Conservation (phyloP, 1,140 invertebrate genomes). For the Phthorimaea operculella region DNA sequence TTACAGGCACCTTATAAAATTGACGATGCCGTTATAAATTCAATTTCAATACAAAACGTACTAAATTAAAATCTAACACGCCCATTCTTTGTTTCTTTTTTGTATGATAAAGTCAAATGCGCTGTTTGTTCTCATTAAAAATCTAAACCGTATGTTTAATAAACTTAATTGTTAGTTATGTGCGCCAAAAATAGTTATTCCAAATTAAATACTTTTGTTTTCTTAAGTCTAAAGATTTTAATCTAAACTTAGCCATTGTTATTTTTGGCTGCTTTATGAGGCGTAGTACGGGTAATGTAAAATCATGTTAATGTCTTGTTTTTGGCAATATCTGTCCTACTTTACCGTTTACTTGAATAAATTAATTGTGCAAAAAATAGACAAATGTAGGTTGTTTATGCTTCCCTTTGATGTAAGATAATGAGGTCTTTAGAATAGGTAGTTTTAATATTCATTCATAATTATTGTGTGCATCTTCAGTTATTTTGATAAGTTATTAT, state of each 20-base stretch:
- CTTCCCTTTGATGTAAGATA: no score
- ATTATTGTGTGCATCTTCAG: no score
- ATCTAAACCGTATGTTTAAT: background rate
- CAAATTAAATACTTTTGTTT: slow-evolving; percentile 1
- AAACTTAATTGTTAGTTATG: slow-evolving; percentile 1
- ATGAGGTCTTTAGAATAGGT: no score
- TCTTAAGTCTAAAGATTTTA: background rate
- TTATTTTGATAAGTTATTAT: no score
- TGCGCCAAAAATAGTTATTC: background rate
- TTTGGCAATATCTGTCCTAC: slow-evolving; percentile 1
- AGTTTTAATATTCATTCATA: no score
- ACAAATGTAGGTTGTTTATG: no score
- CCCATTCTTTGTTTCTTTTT: no score
- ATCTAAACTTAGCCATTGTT: slow-evolving; percentile 2
- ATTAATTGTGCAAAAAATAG: no score
- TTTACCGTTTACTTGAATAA: background rate
- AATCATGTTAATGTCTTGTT: slow-evolving; percentile 2
- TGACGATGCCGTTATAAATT: no score
- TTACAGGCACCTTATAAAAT: no score
- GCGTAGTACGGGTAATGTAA: background rate
- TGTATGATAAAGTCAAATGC: background rate
- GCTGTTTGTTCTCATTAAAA: background rate
- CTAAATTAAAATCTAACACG: no score
- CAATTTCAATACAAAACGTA: no score
- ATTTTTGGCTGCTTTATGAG: background rate